These are phyloP conservation scores for Cercopithecus neglectus DNA, from an alignment of 2,797 vertebrate genomes.

Conservation along the genomic window DNA sequence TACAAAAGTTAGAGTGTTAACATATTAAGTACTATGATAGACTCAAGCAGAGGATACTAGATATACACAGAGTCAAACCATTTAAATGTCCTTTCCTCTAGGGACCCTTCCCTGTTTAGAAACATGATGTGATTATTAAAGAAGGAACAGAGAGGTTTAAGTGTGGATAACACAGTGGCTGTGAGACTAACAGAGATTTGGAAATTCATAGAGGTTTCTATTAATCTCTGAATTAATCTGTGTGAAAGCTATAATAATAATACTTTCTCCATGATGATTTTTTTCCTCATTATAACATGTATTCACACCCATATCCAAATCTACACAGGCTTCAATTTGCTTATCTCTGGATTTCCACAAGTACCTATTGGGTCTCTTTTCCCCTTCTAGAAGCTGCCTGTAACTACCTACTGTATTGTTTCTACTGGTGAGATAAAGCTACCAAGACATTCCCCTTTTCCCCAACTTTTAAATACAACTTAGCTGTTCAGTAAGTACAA, in stretches of 20 bases:
- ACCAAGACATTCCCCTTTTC: not conserved
- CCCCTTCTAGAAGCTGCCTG: not conserved
- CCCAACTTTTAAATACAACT: not conserved
- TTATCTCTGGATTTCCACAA: not conserved
- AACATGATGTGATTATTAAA: not conserved
- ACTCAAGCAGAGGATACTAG: not conserved
- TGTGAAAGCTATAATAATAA: not conserved
- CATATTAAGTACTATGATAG: not conserved
- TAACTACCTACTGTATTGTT: not conserved
- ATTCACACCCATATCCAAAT: not conserved
- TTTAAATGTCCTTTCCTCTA: not conserved
- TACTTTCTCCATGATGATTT: not conserved
- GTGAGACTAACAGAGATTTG: not conserved
- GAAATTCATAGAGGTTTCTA: not conserved
- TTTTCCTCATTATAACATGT: not conserved
- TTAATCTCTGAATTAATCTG: not conserved
- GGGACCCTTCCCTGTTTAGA: not conserved
- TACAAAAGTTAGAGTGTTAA: not conserved
- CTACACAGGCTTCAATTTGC: not conserved
- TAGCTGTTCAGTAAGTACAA: not conserved
- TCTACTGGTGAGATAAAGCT: not conserved
- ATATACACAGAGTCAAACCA: not conserved
- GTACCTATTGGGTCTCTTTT: not conserved
- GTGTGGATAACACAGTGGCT: not conserved
- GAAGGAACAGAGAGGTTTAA: not conserved